Base-by-base conservation (phyloP, 2,113 vertebrate species). In the Haplotaxodon microlepis region DNA sequence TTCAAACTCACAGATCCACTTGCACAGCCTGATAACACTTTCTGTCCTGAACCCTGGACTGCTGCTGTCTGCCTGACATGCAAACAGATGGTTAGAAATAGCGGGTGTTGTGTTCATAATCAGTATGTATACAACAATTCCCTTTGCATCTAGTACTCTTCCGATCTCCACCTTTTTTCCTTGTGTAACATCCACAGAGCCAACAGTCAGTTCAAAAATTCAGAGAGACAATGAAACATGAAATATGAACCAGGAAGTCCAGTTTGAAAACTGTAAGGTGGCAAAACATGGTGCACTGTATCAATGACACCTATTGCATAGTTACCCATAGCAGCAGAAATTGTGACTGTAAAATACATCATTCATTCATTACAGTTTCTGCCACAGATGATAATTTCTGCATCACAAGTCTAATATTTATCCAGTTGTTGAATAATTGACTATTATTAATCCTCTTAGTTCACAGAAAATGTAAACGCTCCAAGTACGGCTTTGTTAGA, bases 61-160 rank as follows among this genome's bases (percentile, higher is more conserved):
- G 45, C 87, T 24, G 81, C 19, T 10, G 45, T 69, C 42, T n/a
- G 81, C 69, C 81, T n/a, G 59, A 86, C 82, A 88, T 79, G 82
- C 86, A 40, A 83, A 80, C 90, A 88, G 82, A 89, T 88, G 86
- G 86, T 7, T 82, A 76, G 53, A 38, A 79, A 53, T 90, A 85
- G 86, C 53, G 8, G 9, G 89, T 40, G 79, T 42, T 50, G 83
- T 79, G 82, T 88, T 84, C 42, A 57, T 38, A 76, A 29, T 54
- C 66, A n/a, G 40, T 5, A 27, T 63, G 13, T 54, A 16, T 27
- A 50, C 24, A 47, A 17, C 36, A 27, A 56, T 21, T 9, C 36
- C 12, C n/a, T 69, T 3, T 12, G 3, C 63, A 40, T 40, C 63
- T 8, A 36, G n/a, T 5, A 21, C 7, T 21, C 2, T 40, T 14